phyloP scores from a whole-genome alignment of 1,140 invertebrate genomes.

The Pseudomyrmex cubaensis region DNA sequence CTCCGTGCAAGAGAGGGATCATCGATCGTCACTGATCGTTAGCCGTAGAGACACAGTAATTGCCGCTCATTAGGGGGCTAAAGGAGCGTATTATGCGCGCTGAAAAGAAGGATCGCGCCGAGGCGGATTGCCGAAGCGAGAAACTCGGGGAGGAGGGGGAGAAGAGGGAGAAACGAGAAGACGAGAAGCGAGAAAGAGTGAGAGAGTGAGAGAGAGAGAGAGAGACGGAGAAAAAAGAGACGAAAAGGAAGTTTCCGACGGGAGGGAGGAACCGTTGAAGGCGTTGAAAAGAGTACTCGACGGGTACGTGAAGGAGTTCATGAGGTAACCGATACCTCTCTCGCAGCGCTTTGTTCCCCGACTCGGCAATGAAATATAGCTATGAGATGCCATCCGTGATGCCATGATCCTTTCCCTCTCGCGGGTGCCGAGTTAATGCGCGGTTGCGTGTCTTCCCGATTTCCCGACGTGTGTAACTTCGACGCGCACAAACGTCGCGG shows the following conservation, averaged over 20 bases:
- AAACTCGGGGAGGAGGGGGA: constrained; percentile 17
- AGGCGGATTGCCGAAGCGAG: constrained; percentile 48
- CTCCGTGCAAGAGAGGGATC: constrained; percentile 70
- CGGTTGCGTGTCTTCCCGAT: constrained; percentile 50
- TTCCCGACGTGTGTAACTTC: not conserved
- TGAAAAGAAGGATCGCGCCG: constrained; percentile 71
- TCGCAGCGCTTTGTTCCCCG: constrained; percentile 69
- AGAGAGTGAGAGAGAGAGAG: not conserved
- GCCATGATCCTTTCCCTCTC: constrained; percentile 35
- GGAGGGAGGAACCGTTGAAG: constrained; percentile 61
- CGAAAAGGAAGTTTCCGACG: constrained; percentile 42
- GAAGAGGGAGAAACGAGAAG: constrained; percentile 2
- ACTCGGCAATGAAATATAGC: constrained; percentile 73
- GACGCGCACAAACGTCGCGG: not conserved
- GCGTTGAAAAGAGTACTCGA: constrained; percentile 77
- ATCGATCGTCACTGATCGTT: constrained; percentile 74
- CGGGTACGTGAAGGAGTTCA: constrained; percentile 65
- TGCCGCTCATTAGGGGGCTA: constrained; percentile 76
- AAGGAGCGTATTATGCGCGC: constrained; percentile 74
- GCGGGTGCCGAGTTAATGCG: constrained; percentile 40
- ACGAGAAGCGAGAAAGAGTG: not conserved
- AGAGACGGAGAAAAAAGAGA: constrained; percentile 13
- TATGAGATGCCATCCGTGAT: constrained; percentile 56
- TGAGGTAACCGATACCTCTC: constrained; percentile 77
- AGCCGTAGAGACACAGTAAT: constrained; percentile 77